phyloP scores from a whole-genome alignment of 1,140 invertebrate species.

The Drepana arcuata region DNA sequence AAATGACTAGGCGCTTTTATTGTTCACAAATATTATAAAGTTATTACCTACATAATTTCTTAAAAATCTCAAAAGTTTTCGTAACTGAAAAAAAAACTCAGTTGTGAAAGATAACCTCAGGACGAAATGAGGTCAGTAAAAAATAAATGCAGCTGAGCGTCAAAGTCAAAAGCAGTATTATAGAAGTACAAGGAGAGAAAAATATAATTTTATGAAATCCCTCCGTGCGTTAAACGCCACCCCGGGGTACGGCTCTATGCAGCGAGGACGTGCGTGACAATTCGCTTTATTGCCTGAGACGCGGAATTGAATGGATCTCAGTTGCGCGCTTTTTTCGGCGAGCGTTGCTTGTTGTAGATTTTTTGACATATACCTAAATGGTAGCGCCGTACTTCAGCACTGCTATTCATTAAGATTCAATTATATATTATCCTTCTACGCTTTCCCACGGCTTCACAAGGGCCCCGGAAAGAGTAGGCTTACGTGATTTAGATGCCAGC shows the following conservation, averaged over 20 bases:
- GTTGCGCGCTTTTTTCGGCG: constrained; percentile 5
- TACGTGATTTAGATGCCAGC: constrained; percentile 2
- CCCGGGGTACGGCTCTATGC: constrained; percentile 31
- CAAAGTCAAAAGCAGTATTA: constrained; percentile 13
- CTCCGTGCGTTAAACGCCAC: constrained; percentile 27
- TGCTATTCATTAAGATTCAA: too few species aligned
- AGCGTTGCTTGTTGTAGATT: constrained; percentile 7
- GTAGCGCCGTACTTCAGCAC: constrained; percentile 2
- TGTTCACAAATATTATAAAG: too few species aligned
- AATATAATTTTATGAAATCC: constrained; percentile 27
- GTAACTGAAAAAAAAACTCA: too few species aligned
- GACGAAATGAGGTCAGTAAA: too few species aligned
- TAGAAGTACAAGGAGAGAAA: too few species aligned
- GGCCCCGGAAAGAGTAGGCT: too few species aligned
- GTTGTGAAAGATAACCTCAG: too few species aligned
- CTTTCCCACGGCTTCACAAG: too few species aligned
- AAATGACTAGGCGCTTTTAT: too few species aligned
- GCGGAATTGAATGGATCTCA: constrained; percentile 43
- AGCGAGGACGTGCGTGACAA: constrained; percentile 61
- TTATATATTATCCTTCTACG: too few species aligned
- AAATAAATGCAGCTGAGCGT: constrained; percentile 6
- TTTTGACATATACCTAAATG: not conserved
- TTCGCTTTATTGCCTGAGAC: constrained; percentile 49
- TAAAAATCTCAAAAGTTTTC: too few species aligned
- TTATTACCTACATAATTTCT: too few species aligned